Evolutionary conservation across 2,113 vertebrate species (phyloP).

Genomic region (Rattus norvegicus): GRCr8 NC_086039.1:58689501-58690000

Average conservation of each 20-base stretch:
- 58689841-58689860: conserved; percentile 26
- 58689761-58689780: not conserved
- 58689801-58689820: not conserved
- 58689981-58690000: conserved; percentile 5
- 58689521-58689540: not conserved
- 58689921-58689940: conserved; percentile 4
- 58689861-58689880: not conserved
- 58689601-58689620: not conserved
- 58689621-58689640: not conserved
- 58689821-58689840: not conserved
- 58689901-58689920: conserved; percentile 8
- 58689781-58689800: not conserved
- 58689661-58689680: conserved; percentile 35
- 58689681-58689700: conserved; percentile 25
- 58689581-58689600: not conserved
- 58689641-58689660: not conserved
- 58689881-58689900: conserved; percentile 10
- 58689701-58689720: not conserved
- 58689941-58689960: conserved; percentile 17
- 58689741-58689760: not conserved
- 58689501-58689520: not conserved
- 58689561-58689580: not conserved
- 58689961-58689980: not conserved
- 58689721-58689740: not conserved
- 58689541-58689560: conserved; percentile 25